Evolutionary conservation across 2,888 invertebrate genomes (phyloP), one percentile per base, ranked within the genome.

Genomic region (Ashinkailepas kermadecensis): DNA sequence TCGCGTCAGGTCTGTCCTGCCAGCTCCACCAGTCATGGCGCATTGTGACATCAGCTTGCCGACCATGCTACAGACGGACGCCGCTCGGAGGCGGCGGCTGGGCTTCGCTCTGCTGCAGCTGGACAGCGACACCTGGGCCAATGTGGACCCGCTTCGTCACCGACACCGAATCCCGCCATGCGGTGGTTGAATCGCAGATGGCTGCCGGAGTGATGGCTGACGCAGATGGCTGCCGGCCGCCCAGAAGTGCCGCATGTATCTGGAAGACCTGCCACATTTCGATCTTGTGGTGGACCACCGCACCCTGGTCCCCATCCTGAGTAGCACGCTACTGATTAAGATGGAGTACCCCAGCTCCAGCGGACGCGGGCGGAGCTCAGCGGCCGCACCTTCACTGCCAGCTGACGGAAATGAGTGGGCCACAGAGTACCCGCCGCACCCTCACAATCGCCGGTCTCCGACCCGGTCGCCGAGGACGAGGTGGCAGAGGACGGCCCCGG

Each of bases 231-330:
- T n/a, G 6, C 81, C 78, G 82, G 78, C 23, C n/a, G 54, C 59
- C 18, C 21, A 58, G 81, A 81, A 81, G 59, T 82, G 81, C 78
- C 21, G 57, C 15, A 56, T 62, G 7, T 78, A 80, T 78, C 64
- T 82, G 39, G 74, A 23, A 8, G 82, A 80, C 18, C 74, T 78
- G 21, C 64, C 81, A n/a, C 80, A 81, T 23, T 78, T 81, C 79
- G 78, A 81, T 21, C 64, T 81, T 25, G 65, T 81, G 6, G 64
- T 64, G 8, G 59, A 82, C 57, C 82, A 82, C 56, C 67, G 59
- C 21, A 81, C 80, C 18, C 62, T 82, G 25, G 74, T 82, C 10
- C 59, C 80, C 4, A 81, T 82, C 23, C 70, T 82, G 57, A 82
- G 80, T 65, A 57, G 11, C 21, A 81, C 74, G n/a, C 78, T 62